These are phyloP conservation scores for Papilio polytes DNA, from an alignment of 1,140 invertebrate species.

Conservation along the genomic window DNA sequence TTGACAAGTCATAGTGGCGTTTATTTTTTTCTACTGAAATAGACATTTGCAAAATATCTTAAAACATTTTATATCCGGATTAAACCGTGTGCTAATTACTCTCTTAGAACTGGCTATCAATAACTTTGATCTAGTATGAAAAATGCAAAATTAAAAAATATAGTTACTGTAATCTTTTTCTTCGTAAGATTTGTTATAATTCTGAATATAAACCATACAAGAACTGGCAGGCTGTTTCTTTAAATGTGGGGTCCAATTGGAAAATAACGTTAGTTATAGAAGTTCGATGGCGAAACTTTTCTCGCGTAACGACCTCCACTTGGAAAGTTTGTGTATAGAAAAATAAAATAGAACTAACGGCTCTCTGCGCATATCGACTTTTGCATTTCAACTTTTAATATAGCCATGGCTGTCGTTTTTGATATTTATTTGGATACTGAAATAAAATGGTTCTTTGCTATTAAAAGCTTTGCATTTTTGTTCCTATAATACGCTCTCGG, in stretches of 20 bases:
- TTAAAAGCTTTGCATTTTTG: not conserved
- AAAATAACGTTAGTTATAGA: slow-evolving; percentile 72
- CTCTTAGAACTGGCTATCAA: too few relatives aligned
- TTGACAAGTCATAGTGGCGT: too few relatives aligned
- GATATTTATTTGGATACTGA: not conserved
- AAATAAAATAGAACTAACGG: slow-evolving; percentile 58
- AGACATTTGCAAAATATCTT: too few relatives aligned
- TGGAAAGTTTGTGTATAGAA: slow-evolving; percentile 54
- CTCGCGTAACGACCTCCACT: slow-evolving; percentile 60
- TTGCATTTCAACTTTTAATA: slow-evolving; percentile 39
- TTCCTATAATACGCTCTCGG: not conserved
- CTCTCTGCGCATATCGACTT: slow-evolving; percentile 39
- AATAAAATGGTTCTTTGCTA: not conserved
- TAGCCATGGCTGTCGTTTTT: slow-evolving; percentile 2
- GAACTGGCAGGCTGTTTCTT: slow-evolving; percentile 54
- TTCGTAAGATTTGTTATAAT: not conserved
- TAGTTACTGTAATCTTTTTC: not conserved
- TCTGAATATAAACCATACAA: slow-evolving; percentile 38
- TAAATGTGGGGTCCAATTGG: slow-evolving; percentile 62
- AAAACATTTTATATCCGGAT: too few relatives aligned
- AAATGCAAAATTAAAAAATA: too few relatives aligned
- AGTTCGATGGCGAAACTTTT: slow-evolving; percentile 67
- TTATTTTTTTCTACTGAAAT: too few relatives aligned
- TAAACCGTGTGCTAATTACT: too few relatives aligned
- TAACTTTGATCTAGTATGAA: too few relatives aligned